phyloP scores from a whole-genome alignment of 2,888 invertebrate genomes.

The Lagria hirta region DNA sequence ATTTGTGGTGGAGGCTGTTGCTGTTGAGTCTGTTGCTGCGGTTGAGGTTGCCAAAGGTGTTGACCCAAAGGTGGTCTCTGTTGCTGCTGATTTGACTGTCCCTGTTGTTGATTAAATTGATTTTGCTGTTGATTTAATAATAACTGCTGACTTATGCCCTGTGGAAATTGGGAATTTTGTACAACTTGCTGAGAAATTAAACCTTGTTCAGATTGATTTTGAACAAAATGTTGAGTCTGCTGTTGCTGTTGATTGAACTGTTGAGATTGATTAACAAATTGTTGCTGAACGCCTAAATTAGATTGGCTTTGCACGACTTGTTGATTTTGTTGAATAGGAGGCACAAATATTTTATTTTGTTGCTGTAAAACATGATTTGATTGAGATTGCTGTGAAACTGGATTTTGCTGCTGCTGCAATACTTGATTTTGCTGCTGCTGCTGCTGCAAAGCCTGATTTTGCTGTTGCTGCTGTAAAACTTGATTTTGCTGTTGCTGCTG shows the following conservation, averaged over 20 bases:
- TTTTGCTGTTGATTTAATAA: conserved; percentile 38
- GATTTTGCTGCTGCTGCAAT: conserved; percentile 57
- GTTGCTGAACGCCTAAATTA: conserved; percentile 53
- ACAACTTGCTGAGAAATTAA: conserved; percentile 41
- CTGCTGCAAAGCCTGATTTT: conserved; percentile 9
- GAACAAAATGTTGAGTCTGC: conserved; percentile 21
- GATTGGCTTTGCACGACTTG: conserved; percentile 57
- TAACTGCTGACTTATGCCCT: conserved; percentile 10
- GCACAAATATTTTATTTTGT: no score
- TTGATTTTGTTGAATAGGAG: conserved; percentile 45
- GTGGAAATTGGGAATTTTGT: conserved; percentile 7
- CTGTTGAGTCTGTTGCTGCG: conserved; percentile 31
- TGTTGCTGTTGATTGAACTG: conserved; percentile 43
- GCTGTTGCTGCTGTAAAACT: conserved; percentile 54
- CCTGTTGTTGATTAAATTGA: conserved; percentile 43
- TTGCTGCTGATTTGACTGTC: conserved; percentile 15
- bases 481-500: conserved; percentile 28
- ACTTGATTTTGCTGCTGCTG: conserved; percentile 55
- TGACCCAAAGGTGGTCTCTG: conserved; percentile 17
- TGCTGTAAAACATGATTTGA: conserved; percentile 3
- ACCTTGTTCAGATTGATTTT: conserved; percentile 36
- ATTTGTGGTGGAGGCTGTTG: conserved; percentile 31
- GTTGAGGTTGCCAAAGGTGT: conserved; percentile 31
- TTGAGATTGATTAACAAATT: conserved; percentile 56
- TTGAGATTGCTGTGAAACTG: conserved; percentile 41